These are phyloP conservation scores for Cliona cf. orientalis DNA, from an alignment of 37 sponge, comb jelly and placozoan genomes.

Conservation along the genomic window DNA sequence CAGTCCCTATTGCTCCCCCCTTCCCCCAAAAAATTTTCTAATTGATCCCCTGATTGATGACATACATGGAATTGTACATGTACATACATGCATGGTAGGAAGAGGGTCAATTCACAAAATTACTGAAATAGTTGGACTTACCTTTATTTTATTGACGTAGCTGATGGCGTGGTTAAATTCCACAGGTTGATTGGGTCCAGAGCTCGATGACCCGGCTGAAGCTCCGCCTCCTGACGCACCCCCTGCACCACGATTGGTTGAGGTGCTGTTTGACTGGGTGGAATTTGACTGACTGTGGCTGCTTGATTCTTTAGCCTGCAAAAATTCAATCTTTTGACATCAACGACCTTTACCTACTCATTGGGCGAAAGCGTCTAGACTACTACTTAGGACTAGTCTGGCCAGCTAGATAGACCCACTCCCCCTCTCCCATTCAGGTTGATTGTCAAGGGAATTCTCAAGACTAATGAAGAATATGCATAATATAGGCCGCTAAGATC, in stretches of 20 bases:
- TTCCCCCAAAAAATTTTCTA: too few relatives aligned
- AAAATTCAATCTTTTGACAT: too few relatives aligned
- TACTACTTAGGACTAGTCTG: too few relatives aligned
- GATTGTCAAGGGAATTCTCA: too few relatives aligned
- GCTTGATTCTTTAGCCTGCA: not conserved
- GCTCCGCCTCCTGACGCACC: not conserved
- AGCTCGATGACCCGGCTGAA: not conserved
- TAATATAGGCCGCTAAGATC: too few relatives aligned
- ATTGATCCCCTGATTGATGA: too few relatives aligned
- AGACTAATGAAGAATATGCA: too few relatives aligned
- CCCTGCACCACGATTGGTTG: constrained; percentile 3
- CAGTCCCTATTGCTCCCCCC: too few relatives aligned
- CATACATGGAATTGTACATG: constrained; percentile 3
- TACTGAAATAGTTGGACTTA: not conserved
- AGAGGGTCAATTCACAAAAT: not conserved
- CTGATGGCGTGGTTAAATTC: constrained; percentile 98
- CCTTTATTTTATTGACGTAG: constrained; percentile 98
- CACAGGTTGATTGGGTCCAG: constrained; percentile 75
- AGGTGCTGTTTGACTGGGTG: not conserved
- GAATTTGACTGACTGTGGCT: not conserved
- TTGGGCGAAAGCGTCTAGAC: too few relatives aligned
- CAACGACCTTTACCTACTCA: too few relatives aligned
- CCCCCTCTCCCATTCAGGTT: too few relatives aligned
- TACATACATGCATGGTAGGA: not conserved
- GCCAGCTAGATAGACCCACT: too few relatives aligned